These are phyloP conservation scores for Ruditapes philippinarum DNA, from an alignment of 1,140 invertebrate species.

Conservation along the genomic window DNA sequence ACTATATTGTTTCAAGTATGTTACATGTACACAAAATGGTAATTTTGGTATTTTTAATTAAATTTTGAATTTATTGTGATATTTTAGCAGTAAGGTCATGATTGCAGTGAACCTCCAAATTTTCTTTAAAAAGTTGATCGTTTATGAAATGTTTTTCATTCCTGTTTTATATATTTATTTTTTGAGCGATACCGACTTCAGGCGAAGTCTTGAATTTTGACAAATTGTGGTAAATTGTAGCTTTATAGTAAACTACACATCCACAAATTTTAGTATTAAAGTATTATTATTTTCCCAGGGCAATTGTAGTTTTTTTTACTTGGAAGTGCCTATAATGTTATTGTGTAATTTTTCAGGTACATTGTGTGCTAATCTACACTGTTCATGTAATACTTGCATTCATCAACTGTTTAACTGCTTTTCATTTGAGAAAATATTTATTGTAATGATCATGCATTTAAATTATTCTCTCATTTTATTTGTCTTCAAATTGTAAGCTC, in stretches of 20 bases:
- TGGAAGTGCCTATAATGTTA: constrained; percentile 52
- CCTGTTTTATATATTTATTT: constrained; percentile 34
- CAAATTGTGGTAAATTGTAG: constrained; percentile 7
- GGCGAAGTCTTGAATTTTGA: constrained; percentile 18
- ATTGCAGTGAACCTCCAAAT: neutral
- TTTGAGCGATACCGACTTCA: constrained; percentile 22
- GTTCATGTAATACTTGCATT: constrained; percentile 54
- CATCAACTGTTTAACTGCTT: constrained; percentile 24
- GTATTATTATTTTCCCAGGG: constrained; percentile 52
- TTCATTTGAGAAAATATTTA: constrained; percentile 58
- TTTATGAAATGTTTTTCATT: constrained; percentile 29
- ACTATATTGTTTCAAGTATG: neutral
- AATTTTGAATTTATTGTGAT: too few species aligned
- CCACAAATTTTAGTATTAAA: constrained; percentile 36
- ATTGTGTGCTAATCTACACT: constrained; percentile 46
- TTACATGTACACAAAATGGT: neutral
- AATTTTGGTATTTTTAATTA: too few species aligned
- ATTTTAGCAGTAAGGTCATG: too few species aligned
- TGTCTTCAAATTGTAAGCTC: constrained; percentile 24
- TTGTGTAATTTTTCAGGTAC: constrained; percentile 48
- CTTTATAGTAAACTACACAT: neutral
- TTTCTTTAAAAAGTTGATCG: neutral
- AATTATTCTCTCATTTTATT: constrained; percentile 56
- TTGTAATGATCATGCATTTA: constrained; percentile 62
- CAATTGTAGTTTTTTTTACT: constrained; percentile 51